A percentile compares a stretch with the other conserved stretches of the same genome.
Conservation (phyloP, 2,113 vertebrate genomes). For the Martes martes region DNA sequence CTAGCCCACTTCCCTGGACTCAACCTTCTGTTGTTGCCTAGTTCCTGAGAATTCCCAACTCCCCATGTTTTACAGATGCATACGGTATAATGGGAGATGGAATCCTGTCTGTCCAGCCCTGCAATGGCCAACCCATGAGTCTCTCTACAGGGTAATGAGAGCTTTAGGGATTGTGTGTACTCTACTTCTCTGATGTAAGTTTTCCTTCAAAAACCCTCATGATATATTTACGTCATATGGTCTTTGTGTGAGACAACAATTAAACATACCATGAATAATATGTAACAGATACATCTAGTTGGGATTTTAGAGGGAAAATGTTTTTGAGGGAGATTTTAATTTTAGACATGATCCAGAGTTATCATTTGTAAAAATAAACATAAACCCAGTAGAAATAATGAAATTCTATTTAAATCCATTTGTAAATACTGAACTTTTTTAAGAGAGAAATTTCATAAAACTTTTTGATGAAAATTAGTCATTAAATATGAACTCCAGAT, state of each 20-base stretch:
- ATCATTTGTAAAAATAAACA: conserved; percentile 23
- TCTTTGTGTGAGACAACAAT: neutral
- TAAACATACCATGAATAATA: neutral
- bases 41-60: neutral
- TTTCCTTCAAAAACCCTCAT: neutral
- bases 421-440: conserved; percentile 23
- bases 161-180: neutral
- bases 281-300: neutral
- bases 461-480: conserved; percentile 10
- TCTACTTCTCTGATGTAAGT: neutral
- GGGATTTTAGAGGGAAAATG: neutral
- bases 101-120: neutral
- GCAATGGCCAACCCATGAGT: neutral
- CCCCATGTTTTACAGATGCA: neutral
- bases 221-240: neutral
- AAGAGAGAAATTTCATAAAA: neutral
- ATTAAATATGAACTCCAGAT: conserved; percentile 39
- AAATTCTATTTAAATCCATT: conserved; percentile 24
- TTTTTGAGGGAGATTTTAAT: conserved; percentile 33
- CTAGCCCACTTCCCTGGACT: neutral
- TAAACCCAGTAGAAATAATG: neutral
- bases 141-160: neutral
- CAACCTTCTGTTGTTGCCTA: neutral
- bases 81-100: neutral
- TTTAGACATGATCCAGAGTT: conserved; percentile 27